Base-by-base conservation (phyloP, 2,888 invertebrate species). In the Ophioninae sp. region DNA sequence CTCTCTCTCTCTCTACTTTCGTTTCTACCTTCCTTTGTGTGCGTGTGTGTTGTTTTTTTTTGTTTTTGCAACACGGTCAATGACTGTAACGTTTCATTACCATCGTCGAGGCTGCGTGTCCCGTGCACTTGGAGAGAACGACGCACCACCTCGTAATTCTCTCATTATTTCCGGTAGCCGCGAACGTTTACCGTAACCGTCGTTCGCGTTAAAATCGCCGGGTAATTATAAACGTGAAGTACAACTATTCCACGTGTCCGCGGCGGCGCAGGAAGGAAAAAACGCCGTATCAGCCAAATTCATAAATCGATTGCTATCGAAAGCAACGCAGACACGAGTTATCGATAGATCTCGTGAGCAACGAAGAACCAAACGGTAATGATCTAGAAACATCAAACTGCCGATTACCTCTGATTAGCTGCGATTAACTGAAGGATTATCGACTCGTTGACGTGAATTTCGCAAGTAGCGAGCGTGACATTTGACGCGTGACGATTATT, bases 151-250 rank as follows among this genome's bases (percentile, higher is more conserved):
- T 69, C 79, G 57, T 68, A 61, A 74, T 65, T 81, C 62, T 61
- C 68, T 83, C 79, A 80, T 85, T 85, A 85, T 82, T 85, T 85
- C 85, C 85, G 83, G 83, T 77, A 74, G 85, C 79, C 44, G 20
- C 56, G 37, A 23, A 68, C 73, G 67, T 79, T 73, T 79, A 79
- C 79, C 79, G 79, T 79, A 67, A 50, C 41, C 72, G 39, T 41
- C 64, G 59, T 59, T 79, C 50, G 73, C 61, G 67, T 74, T 73
- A 67, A 62, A 79, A 77, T 50, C 64, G 75, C 21, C 57, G 57
- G 59, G 44, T 44, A 76, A 76, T 76, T 76, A 76, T 21, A 50
- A 76, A 39, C 44, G 74, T 65, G 67, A 75, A 23, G 41, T 61
- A 21, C 30, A 21, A 61, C 61, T 67, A 59, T 61, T 79, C 59